Conservation (phyloP, 2,888 invertebrate genomes). For the Oxystoma pomonae region DNA sequence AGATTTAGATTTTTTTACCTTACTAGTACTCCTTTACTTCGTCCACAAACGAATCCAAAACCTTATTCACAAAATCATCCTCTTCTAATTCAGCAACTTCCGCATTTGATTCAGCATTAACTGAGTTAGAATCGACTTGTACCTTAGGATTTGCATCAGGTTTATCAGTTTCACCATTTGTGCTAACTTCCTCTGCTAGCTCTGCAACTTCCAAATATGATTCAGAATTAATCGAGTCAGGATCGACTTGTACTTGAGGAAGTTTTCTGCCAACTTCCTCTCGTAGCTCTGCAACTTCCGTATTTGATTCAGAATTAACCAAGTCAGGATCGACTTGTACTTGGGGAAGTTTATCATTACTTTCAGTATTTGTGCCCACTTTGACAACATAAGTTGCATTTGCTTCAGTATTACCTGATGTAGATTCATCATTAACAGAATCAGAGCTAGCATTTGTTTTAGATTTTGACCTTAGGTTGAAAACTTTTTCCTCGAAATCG, state of each 20-base stretch:
- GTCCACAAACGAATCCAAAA: constrained; percentile 23
- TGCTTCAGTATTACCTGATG: too few species aligned
- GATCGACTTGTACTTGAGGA: neutral
- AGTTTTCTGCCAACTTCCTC: constrained; percentile 19
- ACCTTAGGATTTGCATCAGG: neutral
- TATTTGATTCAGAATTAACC: neutral
- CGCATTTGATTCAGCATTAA: neutral
- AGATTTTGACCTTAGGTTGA: neutral
- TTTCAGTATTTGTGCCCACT: too few species aligned
- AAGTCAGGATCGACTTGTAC: neutral
- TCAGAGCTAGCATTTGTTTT: neutral
- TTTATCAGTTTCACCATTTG: too few species aligned
- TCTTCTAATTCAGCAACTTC: constrained; percentile 13
- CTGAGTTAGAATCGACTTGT: neutral
- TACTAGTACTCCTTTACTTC: constrained; percentile 23
- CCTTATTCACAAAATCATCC: constrained; percentile 15
- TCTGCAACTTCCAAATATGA: constrained; percentile 4
- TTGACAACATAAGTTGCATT: too few species aligned
- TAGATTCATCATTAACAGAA: too few species aligned
- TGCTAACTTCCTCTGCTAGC: neutral
- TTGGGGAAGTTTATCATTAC: neutral
- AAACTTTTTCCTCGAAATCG: constrained; percentile 3
- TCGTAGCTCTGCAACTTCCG: constrained; percentile 9
- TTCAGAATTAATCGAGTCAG: constrained; percentile 1
- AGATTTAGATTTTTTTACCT: too few species aligned